These are phyloP conservation scores for Pardalotus punctatus DNA, from an alignment of 2,113 vertebrate genomes.

Conservation along the genomic window DNA sequence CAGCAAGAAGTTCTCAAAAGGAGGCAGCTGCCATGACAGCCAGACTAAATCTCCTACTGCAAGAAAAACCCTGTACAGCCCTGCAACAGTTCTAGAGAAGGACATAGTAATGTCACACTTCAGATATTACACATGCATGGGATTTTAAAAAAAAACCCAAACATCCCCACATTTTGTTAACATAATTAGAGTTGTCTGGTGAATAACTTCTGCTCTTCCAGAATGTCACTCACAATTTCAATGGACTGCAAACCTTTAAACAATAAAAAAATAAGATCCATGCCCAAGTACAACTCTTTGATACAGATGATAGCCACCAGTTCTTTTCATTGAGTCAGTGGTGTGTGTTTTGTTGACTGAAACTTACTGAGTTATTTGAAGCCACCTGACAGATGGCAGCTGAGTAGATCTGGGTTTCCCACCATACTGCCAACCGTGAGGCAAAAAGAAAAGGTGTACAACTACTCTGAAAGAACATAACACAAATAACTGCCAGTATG, in stretches of 20 bases:
- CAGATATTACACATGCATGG: neutral
- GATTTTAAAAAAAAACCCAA: neutral
- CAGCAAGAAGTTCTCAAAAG: neutral
- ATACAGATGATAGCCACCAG: neutral
- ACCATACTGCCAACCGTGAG: neutral
- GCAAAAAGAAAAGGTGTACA: neutral
- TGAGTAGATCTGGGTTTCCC: neutral
- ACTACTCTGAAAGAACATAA: neutral
- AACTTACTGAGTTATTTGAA: neutral
- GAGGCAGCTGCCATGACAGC: neutral
- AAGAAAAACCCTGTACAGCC: neutral
- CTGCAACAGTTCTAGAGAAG: neutral
- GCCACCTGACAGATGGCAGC: neutral
- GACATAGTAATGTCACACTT: neutral
- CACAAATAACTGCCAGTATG: neutral
- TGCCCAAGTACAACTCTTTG: neutral
- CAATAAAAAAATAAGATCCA: neutral
- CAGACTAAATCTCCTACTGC: neutral
- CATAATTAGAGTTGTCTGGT: neutral
- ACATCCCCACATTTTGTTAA: neutral
- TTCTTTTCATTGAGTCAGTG: neutral
- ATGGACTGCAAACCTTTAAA: neutral
- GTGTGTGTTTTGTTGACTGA: neutral
- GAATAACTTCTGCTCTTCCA: neutral
- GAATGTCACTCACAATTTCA: neutral